Percentiles rank a stretch among this genome's conserved stretches.
phyloP scores from a whole-genome alignment of 2,113 vertebrate species.

The Zootoca vivipara region DNA sequence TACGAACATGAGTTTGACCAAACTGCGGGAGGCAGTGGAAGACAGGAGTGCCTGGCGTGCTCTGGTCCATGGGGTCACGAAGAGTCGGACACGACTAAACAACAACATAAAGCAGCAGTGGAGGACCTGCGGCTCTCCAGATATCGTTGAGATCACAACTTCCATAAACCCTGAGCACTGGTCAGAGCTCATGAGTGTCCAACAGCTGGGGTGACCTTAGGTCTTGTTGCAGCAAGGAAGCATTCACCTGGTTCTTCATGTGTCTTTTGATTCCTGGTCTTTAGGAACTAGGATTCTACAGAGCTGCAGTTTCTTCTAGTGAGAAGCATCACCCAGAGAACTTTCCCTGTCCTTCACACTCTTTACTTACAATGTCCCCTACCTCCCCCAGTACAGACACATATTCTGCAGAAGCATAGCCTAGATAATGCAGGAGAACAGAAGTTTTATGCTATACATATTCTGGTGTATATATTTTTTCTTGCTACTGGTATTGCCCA shows the following conservation, averaged over 20 bases:
- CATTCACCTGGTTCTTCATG: not conserved
- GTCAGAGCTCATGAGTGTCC: not conserved
- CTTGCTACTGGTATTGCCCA: not conserved
- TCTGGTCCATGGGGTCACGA: too few species aligned
- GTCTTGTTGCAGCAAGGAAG: too few species aligned
- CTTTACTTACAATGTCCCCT: not conserved
- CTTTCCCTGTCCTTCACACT: not conserved
- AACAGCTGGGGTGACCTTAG: too few species aligned
- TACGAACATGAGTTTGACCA: too few species aligned
- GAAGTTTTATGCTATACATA: not conserved
- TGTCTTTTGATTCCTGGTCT: too few species aligned
- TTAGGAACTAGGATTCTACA: not conserved
- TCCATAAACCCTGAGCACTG: not conserved
- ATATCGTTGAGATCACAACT: not conserved
- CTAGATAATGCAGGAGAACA: not conserved
- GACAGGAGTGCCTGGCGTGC: too few species aligned
- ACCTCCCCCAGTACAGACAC: too few species aligned
- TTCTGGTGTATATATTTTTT: not conserved
- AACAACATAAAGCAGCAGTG: too few species aligned
- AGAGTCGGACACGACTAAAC: too few species aligned
- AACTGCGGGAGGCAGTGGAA: too few species aligned
- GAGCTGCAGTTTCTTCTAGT: not conserved
- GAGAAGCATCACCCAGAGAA: not conserved
- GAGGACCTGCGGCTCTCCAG: not conserved
- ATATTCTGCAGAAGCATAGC: not conserved